Percentiles rank a stretch among this genome's conserved stretches.
These are phyloP conservation scores for Tribolium castaneum DNA, from an alignment of 1,140 invertebrate species.

Conservation along the genomic window DNA sequence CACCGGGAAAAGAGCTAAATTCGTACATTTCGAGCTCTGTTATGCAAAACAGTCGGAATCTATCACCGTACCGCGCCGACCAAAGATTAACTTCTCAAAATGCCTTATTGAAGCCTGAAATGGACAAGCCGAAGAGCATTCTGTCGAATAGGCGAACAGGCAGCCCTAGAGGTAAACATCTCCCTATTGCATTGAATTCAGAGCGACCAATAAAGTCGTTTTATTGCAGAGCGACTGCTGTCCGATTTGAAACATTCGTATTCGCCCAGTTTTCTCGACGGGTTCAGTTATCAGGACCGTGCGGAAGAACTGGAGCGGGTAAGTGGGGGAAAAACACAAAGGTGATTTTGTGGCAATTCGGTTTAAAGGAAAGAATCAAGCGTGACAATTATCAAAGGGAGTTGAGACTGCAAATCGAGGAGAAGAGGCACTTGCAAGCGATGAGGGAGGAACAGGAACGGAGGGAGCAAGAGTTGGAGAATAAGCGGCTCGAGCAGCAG, in stretches of 20 bases:
- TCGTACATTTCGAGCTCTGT: constrained; percentile 23
- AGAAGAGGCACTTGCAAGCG: constrained; percentile 58
- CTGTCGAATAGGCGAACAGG: constrained; percentile 57
- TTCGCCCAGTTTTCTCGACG: constrained; percentile 58
- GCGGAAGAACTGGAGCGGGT: constrained; percentile 60
- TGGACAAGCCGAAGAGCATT: constrained; percentile 61
- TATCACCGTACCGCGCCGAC: constrained; percentile 39
- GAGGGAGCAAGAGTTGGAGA: constrained; percentile 66
- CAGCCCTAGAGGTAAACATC: constrained; percentile 63
- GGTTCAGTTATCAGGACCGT: constrained; percentile 59
- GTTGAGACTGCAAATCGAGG: constrained; percentile 61
- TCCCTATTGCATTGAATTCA: not conserved
- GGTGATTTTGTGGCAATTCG: not conserved
- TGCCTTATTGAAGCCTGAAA: constrained; percentile 53
- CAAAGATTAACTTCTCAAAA: constrained; percentile 58
- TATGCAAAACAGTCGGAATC: constrained; percentile 45
- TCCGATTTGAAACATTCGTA: constrained; percentile 59
- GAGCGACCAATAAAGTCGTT: too few species aligned
- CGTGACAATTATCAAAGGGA: constrained; percentile 61
- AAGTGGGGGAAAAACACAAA: not conserved
- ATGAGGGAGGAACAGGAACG: constrained; percentile 61
- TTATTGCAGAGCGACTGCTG: constrained; percentile 53
- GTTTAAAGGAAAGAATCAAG: constrained; percentile 59
- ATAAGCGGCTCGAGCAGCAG: constrained; percentile 68
- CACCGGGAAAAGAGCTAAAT: constrained; percentile 47